phyloP scores from a whole-genome alignment of 2,888 invertebrate genomes.

The Holacanthella duospinosa region DNA sequence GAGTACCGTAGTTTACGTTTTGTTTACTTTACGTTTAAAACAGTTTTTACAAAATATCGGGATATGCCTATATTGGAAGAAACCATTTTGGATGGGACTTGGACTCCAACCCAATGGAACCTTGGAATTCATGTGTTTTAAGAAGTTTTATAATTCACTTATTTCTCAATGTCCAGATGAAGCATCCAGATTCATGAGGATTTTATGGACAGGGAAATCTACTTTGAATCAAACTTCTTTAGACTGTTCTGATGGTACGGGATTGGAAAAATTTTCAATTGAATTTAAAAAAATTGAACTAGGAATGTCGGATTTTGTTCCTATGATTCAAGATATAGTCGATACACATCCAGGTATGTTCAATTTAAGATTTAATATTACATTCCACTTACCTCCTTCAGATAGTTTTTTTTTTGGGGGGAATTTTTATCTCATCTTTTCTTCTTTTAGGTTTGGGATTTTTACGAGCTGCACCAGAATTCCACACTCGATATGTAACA shows the following conservation, averaged over 20 bases:
- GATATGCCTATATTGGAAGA: slow-evolving; percentile 83
- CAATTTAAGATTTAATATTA: too few relatives aligned
- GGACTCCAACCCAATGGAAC: slow-evolving; percentile 43
- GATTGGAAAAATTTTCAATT: slow-evolving; percentile 9
- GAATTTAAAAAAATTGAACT: slow-evolving; percentile 34
- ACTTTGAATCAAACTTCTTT: slow-evolving; percentile 32
- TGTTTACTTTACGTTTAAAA: background rate
- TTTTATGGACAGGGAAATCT: slow-evolving; percentile 51
- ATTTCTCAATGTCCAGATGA: slow-evolving; percentile 71
- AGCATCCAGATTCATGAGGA: slow-evolving; percentile 76
- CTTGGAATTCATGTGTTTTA: slow-evolving; percentile 22
- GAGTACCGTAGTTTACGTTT: too few relatives aligned
- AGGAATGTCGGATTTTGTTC: slow-evolving; percentile 67
- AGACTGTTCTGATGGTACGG: background rate
- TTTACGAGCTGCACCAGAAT: slow-evolving; percentile 93
- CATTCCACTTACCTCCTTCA: too few relatives aligned
- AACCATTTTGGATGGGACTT: slow-evolving; percentile 80
- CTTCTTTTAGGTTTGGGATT: slow-evolving; percentile 57
- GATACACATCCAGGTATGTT: slow-evolving; percentile 94
- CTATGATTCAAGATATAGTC: slow-evolving; percentile 92
- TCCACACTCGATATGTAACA: slow-evolving; percentile 96
- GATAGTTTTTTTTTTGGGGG: too few relatives aligned
- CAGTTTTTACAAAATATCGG: slow-evolving; percentile 27
- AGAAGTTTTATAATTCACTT: slow-evolving; percentile 27
- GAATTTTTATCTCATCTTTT: too few relatives aligned